These are phyloP conservation scores for Tragelaphus oryx DNA, from an alignment of 2,797 vertebrate genomes.

Conservation along the genomic window DNA sequence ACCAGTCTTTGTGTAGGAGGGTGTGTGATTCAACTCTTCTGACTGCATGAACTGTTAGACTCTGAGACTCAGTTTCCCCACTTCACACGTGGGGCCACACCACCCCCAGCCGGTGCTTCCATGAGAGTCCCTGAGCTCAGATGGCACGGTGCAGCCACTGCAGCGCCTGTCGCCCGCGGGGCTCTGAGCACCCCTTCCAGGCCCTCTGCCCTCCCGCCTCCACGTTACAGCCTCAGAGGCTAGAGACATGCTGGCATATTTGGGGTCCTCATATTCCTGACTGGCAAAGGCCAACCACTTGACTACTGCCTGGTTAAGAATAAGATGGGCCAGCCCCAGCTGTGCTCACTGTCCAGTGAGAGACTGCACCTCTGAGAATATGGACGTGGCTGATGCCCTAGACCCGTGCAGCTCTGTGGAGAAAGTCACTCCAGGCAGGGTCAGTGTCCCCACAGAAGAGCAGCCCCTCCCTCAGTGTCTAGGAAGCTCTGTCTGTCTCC, in stretches of 20 bases:
- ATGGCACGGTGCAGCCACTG: fast-evolving
- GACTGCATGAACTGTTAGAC: background rate
- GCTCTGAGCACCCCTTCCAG: background rate
- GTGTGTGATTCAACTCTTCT: background rate
- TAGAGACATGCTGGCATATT: too few relatives aligned
- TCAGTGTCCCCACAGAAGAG: background rate
- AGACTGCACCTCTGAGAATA: background rate
- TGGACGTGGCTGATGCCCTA: fast-evolving
- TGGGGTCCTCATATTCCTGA: background rate
- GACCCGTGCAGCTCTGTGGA: fast-evolving
- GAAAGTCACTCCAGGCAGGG: background rate
- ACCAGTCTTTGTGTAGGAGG: background rate
- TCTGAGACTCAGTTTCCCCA: background rate
- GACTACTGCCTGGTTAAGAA: background rate
- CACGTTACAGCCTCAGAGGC: background rate
- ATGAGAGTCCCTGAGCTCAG: background rate
- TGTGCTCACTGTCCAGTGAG: background rate
- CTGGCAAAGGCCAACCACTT: background rate
- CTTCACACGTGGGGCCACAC: background rate
- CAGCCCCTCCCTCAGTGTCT: background rate
- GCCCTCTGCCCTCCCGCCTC: background rate
- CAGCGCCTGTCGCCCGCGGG: fast-evolving
- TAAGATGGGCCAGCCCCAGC: background rate
- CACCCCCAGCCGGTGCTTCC: background rate
- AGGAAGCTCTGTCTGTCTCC: background rate